Conservation (phyloP, 1,140 invertebrate species). For the Conus betulinus region DNA sequence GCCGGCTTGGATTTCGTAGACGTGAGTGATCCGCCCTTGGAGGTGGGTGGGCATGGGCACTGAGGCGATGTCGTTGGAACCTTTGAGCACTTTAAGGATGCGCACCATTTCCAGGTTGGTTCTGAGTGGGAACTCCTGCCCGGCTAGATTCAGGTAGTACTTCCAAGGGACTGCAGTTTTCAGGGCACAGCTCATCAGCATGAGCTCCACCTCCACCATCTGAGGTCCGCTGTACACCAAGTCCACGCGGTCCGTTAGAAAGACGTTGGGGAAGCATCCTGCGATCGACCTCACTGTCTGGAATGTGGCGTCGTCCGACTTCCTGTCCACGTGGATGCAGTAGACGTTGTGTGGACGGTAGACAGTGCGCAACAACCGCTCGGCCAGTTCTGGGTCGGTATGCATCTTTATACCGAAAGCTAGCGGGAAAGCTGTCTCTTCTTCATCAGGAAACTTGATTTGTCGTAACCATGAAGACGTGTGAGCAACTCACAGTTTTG, state of each 20-base stretch:
- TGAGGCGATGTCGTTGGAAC: constrained; percentile 63
- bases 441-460: neutral
- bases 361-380: constrained; percentile 68
- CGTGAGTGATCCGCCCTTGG: constrained; percentile 39
- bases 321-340: constrained; percentile 72
- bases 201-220: constrained; percentile 28
- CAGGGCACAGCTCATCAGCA: constrained; percentile 41
- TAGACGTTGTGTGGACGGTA: constrained; percentile 74
- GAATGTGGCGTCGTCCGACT: constrained; percentile 44
- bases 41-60: constrained; percentile 43
- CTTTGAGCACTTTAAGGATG: constrained; percentile 60
- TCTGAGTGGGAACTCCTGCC: constrained; percentile 67
- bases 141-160: constrained; percentile 70
- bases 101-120: constrained; percentile 67
- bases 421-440: constrained; percentile 65
- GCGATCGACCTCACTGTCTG: constrained; percentile 54
- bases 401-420: constrained; percentile 67
- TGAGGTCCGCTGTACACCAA: constrained; percentile 54
- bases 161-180: constrained; percentile 57
- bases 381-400: constrained; percentile 58
- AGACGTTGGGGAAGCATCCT: constrained; percentile 60
- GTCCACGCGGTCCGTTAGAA: constrained; percentile 44
- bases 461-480: neutral
- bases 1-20: constrained; percentile 27
- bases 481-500: neutral